These are phyloP conservation scores for Eretmocerus hayati DNA, from an alignment of 2,888 invertebrate genomes.

Conservation along the genomic window DNA sequence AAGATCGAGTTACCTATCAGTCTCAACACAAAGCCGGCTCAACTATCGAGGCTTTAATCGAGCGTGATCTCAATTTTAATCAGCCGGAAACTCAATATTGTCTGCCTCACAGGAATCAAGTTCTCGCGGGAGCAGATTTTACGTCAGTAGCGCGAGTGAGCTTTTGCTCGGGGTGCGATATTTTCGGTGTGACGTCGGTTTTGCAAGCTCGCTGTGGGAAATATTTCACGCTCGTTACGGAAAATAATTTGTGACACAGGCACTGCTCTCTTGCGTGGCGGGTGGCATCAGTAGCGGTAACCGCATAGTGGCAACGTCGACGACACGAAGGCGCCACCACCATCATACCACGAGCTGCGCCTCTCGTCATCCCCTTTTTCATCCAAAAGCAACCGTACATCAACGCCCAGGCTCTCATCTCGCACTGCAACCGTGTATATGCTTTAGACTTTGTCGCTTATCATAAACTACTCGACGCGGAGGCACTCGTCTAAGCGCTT, in stretches of 20 bases:
- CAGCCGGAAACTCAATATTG: background rate
- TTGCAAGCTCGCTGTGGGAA: constrained; percentile 5
- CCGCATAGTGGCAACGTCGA: constrained; percentile 10
- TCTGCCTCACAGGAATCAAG: background rate
- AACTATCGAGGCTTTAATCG: no score
- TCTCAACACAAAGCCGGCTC: no score
- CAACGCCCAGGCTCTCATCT: background rate
- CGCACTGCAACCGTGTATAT: background rate
- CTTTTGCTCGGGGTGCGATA: constrained; percentile 16
- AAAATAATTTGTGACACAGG: constrained; percentile 39
- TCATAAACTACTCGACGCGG: background rate
- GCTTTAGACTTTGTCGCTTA: no score
- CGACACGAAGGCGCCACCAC: constrained; percentile 10
- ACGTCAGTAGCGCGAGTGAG: background rate
- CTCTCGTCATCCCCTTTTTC: background rate
- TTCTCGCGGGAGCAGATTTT: background rate
- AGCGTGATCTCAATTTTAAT: no score
- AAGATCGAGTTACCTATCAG: no score
- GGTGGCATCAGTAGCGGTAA: constrained; percentile 3
- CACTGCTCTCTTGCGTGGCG: constrained; percentile 1
- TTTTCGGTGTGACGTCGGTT: constrained; percentile 11
- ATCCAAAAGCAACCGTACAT: background rate
- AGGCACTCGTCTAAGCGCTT: background rate
- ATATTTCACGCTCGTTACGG: constrained; percentile 37
- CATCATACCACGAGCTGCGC: background rate